These are phyloP conservation scores for Blastomussa wellsi DNA, from an alignment of 92 coral and sea anemone species.

Conservation along the genomic window DNA sequence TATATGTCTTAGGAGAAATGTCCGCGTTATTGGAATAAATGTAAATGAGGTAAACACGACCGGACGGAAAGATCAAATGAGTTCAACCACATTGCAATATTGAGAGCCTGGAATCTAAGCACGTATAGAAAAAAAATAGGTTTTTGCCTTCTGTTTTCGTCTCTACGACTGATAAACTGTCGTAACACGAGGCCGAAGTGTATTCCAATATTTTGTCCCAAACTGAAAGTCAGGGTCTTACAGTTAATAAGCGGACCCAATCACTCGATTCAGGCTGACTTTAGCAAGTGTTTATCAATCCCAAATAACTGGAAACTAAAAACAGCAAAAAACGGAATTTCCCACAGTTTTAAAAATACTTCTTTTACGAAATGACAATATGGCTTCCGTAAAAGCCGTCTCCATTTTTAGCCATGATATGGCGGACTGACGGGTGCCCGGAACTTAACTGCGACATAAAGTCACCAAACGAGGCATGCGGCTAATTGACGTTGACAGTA, in stretches of 20 bases:
- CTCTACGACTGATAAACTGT: neutral
- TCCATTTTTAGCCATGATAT: neutral
- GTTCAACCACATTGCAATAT: neutral
- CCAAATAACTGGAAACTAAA: neutral
- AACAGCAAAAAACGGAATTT: neutral
- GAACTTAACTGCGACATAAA: neutral
- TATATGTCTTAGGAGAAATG: neutral
- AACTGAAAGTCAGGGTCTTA: neutral
- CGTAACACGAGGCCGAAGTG: neutral
- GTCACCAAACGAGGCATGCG: neutral
- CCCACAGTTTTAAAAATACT: neutral
- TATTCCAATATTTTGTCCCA: neutral
- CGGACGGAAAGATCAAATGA: conserved; percentile 9
- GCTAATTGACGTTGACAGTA: neutral
- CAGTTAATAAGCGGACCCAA: neutral
- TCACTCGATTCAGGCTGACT: neutral
- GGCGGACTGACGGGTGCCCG: neutral
- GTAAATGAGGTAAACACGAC: neutral
- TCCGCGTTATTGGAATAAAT: neutral
- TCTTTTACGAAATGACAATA: neutral
- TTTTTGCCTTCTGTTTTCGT: neutral
- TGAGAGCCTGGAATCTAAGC: neutral
- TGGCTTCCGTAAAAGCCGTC: neutral
- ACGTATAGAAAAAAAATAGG: neutral
- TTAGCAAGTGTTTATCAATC: neutral